These are phyloP conservation scores for Epinephelus malabaricus DNA, from an alignment of 2,797 vertebrate species.

Conservation along the genomic window DNA sequence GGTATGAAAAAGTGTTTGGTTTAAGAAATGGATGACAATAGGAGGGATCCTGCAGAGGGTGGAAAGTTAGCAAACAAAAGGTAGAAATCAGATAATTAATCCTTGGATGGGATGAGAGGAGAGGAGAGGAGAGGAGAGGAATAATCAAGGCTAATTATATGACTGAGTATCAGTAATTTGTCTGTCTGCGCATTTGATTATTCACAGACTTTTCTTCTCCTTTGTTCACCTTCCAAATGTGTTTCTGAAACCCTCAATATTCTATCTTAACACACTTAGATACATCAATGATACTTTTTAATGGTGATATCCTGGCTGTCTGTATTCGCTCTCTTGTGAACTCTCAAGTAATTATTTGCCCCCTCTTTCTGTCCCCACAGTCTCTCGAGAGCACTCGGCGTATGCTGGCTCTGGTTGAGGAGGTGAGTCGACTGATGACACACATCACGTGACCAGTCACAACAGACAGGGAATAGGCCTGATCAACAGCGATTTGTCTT, in stretches of 20 bases:
- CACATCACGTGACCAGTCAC: slow-evolving; percentile 7
- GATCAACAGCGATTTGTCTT: neutral
- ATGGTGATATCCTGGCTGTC: neutral
- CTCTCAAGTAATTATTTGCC: slow-evolving; percentile 39
- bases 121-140: slow-evolving; percentile 17
- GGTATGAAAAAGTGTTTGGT: slow-evolving; percentile 24
- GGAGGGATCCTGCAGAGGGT: slow-evolving; percentile 9
- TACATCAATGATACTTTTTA: slow-evolving; percentile 1
- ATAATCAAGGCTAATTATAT: slow-evolving; percentile 34
- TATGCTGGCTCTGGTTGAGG: slow-evolving; percentile 98
- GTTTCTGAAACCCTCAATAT: slow-evolving; percentile 4
- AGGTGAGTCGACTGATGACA: slow-evolving; percentile 79
- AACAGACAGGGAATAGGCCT: neutral
- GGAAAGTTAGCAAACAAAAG: slow-evolving; percentile 31
- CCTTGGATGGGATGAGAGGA: neutral
- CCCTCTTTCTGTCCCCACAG: slow-evolving; percentile 78
- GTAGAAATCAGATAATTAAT: slow-evolving; percentile 34
- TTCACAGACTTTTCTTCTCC: neutral
- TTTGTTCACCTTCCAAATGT: neutral
- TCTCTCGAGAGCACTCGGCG: slow-evolving; percentile 99
- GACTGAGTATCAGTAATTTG: neutral
- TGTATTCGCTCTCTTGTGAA: slow-evolving; percentile 17
- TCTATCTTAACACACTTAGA: neutral
- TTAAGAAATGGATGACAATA: slow-evolving; percentile 17
- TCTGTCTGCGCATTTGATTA: slow-evolving; percentile 4